Conservation (phyloP, 1,140 invertebrate species). For the Pseudomyrmex dendroicus region DNA sequence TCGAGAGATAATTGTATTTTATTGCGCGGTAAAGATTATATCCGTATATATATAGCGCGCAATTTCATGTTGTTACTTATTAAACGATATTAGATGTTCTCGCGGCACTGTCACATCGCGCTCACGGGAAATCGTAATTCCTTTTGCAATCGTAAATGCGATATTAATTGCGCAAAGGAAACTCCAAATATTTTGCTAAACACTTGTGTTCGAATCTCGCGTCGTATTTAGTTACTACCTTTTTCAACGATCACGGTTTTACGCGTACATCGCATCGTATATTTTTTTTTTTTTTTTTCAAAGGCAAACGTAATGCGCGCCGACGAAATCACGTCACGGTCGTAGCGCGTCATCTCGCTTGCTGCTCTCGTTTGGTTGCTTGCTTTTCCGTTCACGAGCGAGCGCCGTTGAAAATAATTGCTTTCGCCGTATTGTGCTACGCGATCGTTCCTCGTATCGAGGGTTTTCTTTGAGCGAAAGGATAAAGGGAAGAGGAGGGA, state of each 20-base stretch:
- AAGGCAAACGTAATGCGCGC: slow-evolving; percentile 29
- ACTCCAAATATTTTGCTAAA: no score
- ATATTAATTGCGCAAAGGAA: no score
- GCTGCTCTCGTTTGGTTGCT: slow-evolving; percentile 41
- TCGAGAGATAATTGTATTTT: slow-evolving; percentile 27
- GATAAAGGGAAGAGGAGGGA: no score
- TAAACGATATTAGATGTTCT: background rate
- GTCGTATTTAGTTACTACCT: no score
- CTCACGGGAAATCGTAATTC: no score
- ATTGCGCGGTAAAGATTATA: slow-evolving; percentile 5
- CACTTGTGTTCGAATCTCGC: no score
- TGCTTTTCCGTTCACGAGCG: slow-evolving; percentile 56
- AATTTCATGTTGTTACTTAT: slow-evolving; percentile 6
- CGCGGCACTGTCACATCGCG: background rate
- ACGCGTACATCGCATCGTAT: no score
- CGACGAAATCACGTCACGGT: slow-evolving; percentile 44
- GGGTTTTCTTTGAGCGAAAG: slow-evolving; percentile 41
- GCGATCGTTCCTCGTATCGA: slow-evolving; percentile 59
- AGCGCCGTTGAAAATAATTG: slow-evolving; percentile 57
- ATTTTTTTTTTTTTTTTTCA: no score
- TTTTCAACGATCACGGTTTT: no score
- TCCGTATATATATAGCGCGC: no score
- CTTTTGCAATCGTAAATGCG: no score
- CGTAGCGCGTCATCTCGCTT: slow-evolving; percentile 49
- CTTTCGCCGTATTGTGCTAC: slow-evolving; percentile 67